A percentile compares a stretch with the other conserved stretches of the same genome.
Conservation (phyloP, 1,140 invertebrate species). For the Trypoxylus dichotomus region DNA sequence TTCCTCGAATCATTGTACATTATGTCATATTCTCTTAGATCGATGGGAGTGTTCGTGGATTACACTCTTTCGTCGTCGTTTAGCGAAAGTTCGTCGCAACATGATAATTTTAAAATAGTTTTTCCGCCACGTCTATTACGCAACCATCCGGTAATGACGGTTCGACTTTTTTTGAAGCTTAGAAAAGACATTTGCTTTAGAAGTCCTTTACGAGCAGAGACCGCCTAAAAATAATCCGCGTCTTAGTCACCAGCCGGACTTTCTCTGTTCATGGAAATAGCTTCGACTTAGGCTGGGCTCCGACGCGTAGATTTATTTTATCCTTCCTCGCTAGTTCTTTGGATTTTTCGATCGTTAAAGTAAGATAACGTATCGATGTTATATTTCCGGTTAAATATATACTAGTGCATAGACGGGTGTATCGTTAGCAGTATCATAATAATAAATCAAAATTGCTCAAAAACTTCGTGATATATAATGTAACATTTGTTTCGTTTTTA, state of each 20-base stretch:
- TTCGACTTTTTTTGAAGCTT: not conserved
- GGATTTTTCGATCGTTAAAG: no score
- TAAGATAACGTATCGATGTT: no score
- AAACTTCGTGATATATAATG: no score
- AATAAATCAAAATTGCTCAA: no score
- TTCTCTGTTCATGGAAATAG: not conserved
- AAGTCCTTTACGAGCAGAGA: not conserved
- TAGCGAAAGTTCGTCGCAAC: not conserved
- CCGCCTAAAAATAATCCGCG: not conserved
- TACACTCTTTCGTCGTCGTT: conserved; percentile 6
- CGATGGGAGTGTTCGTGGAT: conserved; percentile 3
- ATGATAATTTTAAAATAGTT: conserved; percentile 17
- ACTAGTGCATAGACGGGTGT: no score
- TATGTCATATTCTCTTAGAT: not conserved
- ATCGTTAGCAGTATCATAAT: no score
- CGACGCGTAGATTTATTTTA: not conserved
- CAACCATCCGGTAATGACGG: not conserved
- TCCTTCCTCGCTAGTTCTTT: not conserved
- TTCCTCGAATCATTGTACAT: no score
- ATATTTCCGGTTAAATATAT: no score
- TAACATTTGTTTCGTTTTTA: no score
- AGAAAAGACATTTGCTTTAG: not conserved
- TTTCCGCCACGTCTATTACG: not conserved
- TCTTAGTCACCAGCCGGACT: not conserved
- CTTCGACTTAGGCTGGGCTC: not conserved